phyloP scores from a whole-genome alignment of 2,888 invertebrate species.

The Spilosoma lubricipeda region DNA sequence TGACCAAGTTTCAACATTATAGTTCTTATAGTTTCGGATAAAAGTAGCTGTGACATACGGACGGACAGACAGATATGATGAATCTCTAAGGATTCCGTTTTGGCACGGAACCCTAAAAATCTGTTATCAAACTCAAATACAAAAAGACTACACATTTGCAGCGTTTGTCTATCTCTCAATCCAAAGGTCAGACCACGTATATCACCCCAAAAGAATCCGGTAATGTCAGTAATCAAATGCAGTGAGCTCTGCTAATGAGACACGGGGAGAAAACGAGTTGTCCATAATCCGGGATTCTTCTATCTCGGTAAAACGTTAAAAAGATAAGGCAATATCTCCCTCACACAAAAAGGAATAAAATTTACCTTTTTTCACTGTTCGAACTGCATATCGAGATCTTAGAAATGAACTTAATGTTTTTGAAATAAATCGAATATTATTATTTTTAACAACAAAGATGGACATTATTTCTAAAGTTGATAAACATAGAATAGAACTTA shows the following conservation, averaged over 20 bases:
- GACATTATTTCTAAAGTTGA: not conserved
- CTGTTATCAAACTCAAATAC: not conserved
- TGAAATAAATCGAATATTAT: not conserved
- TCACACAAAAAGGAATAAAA: not conserved
- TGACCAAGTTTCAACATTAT: too few species aligned
- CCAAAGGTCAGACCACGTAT: not conserved
- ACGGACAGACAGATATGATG: too few species aligned
- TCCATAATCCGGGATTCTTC: not conserved
- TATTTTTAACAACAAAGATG: not conserved
- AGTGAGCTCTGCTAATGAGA: conserved; percentile 2
- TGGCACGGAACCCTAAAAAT: too few species aligned
- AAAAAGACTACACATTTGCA: not conserved
- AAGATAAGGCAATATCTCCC: not conserved
- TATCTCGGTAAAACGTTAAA: not conserved
- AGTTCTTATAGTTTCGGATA: too few species aligned
- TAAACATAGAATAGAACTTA: not conserved
- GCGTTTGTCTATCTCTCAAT: not conserved
- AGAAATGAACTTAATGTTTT: not conserved
- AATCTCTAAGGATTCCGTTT: too few species aligned
- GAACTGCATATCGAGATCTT: not conserved
- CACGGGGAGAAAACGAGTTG: not conserved
- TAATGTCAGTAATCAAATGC: not conserved
- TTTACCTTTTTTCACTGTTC: not conserved
- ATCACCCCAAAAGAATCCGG: not conserved
- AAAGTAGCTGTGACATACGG: too few species aligned